A percentile compares a stretch with the other conserved stretches of the same genome.
These are phyloP conservation scores for Melanotaenia pygmaea DNA, from an alignment of 2,797 vertebrate genomes.

Conservation along the genomic window DNA sequence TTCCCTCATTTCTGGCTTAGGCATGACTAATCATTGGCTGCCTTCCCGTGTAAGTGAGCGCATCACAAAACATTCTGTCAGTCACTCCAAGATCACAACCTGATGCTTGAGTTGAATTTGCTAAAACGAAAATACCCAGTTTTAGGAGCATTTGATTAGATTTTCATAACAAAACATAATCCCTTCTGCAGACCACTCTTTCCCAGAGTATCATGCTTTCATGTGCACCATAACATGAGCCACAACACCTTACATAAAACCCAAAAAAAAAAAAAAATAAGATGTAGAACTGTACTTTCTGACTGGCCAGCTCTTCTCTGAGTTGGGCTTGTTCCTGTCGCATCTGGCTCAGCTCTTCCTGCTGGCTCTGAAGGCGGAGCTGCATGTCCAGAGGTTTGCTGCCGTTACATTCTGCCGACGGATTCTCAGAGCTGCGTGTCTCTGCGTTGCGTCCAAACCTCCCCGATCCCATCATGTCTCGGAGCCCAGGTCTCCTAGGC, in stretches of 20 bases:
- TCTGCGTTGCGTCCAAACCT: slow-evolving; percentile 65
- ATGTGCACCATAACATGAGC: neutral
- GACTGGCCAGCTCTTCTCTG: slow-evolving; percentile 88
- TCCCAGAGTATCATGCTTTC: neutral
- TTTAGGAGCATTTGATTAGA: neutral
- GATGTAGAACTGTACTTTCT: slow-evolving; percentile 80
- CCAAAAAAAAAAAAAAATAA: neutral
- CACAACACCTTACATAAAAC: neutral
- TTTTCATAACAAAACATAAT: neutral
- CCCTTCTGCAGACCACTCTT: neutral
- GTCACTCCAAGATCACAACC: slow-evolving; percentile 15
- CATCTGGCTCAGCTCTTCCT: slow-evolving; percentile 86
- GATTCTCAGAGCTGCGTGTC: slow-evolving; percentile 76
- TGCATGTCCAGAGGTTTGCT: slow-evolving; percentile 83
- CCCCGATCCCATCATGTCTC: slow-evolving; percentile 83
- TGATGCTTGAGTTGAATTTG: neutral
- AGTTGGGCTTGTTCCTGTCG: slow-evolving; percentile 86
- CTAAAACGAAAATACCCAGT: neutral
- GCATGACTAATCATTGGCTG: slow-evolving; percentile 51
- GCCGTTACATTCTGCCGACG: slow-evolving; percentile 80
- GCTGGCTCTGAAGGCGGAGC: slow-evolving; percentile 87
- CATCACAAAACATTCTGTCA: slow-evolving; percentile 8
- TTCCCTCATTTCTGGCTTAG: slow-evolving; percentile 46
- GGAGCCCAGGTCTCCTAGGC: slow-evolving; percentile 82
- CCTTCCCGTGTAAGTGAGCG: slow-evolving; percentile 40